A percentile compares a stretch with the other conserved stretches of the same genome.
Evolutionary conservation across 2,113 vertebrate genomes (phyloP).

Genomic region (Sturnus vulgaris): DNA sequence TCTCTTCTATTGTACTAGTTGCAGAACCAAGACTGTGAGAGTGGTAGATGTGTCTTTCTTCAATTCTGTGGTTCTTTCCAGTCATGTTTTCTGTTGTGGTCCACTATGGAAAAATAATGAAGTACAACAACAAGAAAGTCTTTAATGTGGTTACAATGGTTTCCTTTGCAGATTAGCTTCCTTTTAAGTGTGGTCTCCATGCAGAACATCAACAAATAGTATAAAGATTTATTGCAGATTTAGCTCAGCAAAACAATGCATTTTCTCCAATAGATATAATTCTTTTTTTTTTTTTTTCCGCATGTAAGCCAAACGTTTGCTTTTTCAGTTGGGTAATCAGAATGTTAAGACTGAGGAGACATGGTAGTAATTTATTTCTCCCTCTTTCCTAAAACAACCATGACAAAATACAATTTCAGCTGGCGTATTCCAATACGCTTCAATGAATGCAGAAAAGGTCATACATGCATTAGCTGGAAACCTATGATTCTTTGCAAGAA

Average conservation of each 20-base stretch:
- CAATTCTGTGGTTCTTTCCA: not conserved
- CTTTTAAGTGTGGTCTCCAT: constrained; percentile 30
- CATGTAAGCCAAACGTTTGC: not conserved
- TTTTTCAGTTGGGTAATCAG: not conserved
- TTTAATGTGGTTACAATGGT: not conserved
- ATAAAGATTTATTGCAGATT: not conserved
- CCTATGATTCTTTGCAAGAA: not conserved
- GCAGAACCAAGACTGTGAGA: not conserved
- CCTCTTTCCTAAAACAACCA: not conserved
- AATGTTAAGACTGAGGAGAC: not conserved
- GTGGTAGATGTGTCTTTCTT: not conserved
- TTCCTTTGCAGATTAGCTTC: not conserved
- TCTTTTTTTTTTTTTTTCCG: not conserved
- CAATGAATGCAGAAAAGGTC: not conserved
- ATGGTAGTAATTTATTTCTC: not conserved
- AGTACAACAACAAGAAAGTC: not conserved
- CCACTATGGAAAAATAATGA: constrained; percentile 21
- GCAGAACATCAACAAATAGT: not conserved
- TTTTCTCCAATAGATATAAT: not conserved
- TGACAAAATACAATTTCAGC: not conserved
- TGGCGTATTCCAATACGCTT: not conserved
- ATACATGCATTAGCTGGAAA: not conserved
- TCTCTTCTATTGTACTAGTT: not conserved
- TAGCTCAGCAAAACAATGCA: not conserved
- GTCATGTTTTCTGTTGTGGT: constrained; percentile 18